A percentile compares a stretch with the other conserved stretches of the same genome.
Evolutionary conservation across 2,888 invertebrate genomes (phyloP).

Genomic region (Podabrus alpinus): DNA sequence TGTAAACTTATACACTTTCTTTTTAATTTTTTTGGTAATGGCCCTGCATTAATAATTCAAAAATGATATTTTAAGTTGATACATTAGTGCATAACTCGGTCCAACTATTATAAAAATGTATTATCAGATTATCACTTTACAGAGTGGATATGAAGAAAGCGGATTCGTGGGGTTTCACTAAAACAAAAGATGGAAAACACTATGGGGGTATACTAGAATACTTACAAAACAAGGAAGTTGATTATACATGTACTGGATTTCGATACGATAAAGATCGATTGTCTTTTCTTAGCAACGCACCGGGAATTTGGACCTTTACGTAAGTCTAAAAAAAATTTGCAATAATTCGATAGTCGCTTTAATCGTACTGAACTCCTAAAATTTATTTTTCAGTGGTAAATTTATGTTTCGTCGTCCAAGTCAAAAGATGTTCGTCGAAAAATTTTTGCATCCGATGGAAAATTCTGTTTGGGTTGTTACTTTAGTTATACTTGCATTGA

Average conservation of each 20-base stretch:
- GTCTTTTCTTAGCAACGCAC: constrained; percentile 41
- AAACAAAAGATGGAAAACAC: not conserved
- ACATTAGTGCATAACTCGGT: too few species aligned
- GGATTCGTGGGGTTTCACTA: constrained; percentile 10
- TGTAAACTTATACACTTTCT: too few species aligned
- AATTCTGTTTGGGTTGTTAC: constrained; percentile 62
- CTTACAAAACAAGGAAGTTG: constrained; percentile 37
- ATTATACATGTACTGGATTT: constrained; percentile 45
- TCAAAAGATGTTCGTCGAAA: constrained; percentile 61
- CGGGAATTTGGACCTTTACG: constrained; percentile 45
- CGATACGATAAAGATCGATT: constrained; percentile 43
- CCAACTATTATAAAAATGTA: too few species aligned
- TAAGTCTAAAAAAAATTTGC: constrained; percentile 28
- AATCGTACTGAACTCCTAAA: too few species aligned
- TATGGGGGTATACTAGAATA: constrained; percentile 48
- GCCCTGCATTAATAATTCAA: too few species aligned
- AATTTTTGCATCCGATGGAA: constrained; percentile 67
- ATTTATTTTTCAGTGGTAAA: constrained; percentile 56
- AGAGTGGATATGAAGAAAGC: not conserved
- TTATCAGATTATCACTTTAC: too few species aligned
- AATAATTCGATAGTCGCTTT: too few species aligned
- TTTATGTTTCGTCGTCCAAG: constrained; percentile 73
- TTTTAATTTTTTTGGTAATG: too few species aligned
- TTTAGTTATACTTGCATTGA: constrained; percentile 32
- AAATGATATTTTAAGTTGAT: too few species aligned